Evolutionary conservation across 2,888 invertebrate species (phyloP).

Genomic region (Elmis aenea): DNA sequence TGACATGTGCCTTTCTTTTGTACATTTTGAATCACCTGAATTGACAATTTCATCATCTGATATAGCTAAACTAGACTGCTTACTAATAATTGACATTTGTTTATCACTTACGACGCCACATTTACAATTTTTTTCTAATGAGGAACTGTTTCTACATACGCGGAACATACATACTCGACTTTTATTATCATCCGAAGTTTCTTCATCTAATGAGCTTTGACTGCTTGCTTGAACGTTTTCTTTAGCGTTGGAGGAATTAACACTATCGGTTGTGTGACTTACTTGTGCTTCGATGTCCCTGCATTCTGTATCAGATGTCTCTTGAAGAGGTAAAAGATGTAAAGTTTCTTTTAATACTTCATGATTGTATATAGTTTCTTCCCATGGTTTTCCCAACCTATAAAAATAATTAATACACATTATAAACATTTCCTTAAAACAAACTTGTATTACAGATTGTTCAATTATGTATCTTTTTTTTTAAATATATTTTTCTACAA

Average conservation of each 20-base stretch:
- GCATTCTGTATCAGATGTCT: slow-evolving; percentile 4
- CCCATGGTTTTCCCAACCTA: slow-evolving; percentile 53
- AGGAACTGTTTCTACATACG: slow-evolving; percentile 33
- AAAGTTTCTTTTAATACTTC: slow-evolving; percentile 47
- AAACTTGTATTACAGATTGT: no score
- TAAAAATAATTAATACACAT: no score
- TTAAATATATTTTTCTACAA: no score
- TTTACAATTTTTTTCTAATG: slow-evolving; percentile 18
- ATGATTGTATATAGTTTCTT: slow-evolving; percentile 50
- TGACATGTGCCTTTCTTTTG: slow-evolving; percentile 53
- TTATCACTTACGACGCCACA: slow-evolving; percentile 7
- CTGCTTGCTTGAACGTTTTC: no score
- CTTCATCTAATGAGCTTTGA: no score
- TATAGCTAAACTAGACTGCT: slow-evolving; percentile 11
- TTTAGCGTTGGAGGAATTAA: no score
- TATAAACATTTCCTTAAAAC: no score
- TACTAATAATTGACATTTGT: slow-evolving; percentile 28
- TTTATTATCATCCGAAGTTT: background rate
- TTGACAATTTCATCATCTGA: slow-evolving; percentile 12
- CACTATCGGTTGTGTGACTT: no score
- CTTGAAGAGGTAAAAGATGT: slow-evolving; percentile 43
- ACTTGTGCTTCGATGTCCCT: no score
- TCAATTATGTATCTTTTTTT: no score
- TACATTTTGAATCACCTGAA: slow-evolving; percentile 20
- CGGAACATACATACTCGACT: no score